phyloP scores from a whole-genome alignment of 2,888 invertebrate species.

The Agrotis clavis region DNA sequence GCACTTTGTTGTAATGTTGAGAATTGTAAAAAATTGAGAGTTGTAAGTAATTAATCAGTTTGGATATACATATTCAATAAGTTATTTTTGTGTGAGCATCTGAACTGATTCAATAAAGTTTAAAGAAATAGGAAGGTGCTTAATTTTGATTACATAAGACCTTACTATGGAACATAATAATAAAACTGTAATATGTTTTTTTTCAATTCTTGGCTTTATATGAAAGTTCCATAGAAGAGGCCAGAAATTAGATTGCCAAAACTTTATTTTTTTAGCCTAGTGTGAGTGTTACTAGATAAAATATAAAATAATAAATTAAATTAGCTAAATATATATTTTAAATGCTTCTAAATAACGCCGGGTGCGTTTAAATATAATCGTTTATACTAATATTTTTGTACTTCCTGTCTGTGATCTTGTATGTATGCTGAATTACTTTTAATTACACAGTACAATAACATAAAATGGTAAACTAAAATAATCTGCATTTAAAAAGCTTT shows the following conservation, averaged over 20 bases:
- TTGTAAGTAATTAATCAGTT: conserved; percentile 28
- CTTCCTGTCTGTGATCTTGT: conserved; percentile 71
- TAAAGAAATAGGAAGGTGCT: conserved; percentile 16
- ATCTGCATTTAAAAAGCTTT: conserved; percentile 58
- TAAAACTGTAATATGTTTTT: conserved; percentile 3
- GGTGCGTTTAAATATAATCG: conserved; percentile 46
- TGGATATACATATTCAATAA: conserved; percentile 40
- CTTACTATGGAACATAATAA: conserved; percentile 1
- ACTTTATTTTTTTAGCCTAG: conserved; percentile 40
- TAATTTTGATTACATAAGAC: conserved; percentile 5
- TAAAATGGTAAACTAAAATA: conserved; percentile 27
- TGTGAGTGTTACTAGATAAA: conserved; percentile 34
- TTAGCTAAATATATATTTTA: conserved; percentile 39
- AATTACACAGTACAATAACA: conserved; percentile 43
- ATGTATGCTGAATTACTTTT: conserved; percentile 53
- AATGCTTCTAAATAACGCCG: conserved; percentile 49
- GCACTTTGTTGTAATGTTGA: not conserved
- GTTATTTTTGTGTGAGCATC: conserved; percentile 37
- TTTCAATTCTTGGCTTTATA: not conserved
- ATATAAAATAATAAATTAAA: conserved; percentile 23
- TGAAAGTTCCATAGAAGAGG: conserved; percentile 17
- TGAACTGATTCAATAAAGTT: conserved; percentile 34
- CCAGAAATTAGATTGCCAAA: conserved; percentile 40
- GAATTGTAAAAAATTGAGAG: too few relatives aligned
- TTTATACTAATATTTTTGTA: conserved; percentile 64